These are phyloP conservation scores for Oncorhynchus mykiss DNA, from an alignment of 2,113 vertebrate genomes.

Conservation along the genomic window DNA sequence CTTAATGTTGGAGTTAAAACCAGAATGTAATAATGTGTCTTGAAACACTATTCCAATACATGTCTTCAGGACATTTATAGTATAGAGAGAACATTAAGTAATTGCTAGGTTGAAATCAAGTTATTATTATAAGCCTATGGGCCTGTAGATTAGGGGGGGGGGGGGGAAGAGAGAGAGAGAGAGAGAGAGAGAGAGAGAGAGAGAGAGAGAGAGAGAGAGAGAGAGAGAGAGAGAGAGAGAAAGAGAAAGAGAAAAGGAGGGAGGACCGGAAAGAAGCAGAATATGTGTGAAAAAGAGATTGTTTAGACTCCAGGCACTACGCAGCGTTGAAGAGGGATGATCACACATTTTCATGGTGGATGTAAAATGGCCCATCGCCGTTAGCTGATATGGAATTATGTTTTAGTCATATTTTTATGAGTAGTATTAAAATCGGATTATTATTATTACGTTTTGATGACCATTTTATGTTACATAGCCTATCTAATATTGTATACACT, in stretches of 20 bases:
- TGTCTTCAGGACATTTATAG: too few relatives aligned
- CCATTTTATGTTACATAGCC: too few relatives aligned
- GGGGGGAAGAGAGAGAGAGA: neutral
- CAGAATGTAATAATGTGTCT: too few relatives aligned
- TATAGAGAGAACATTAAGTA: too few relatives aligned
- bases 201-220: neutral
- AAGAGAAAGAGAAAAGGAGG: neutral
- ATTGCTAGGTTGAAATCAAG: too few relatives aligned
- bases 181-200: neutral
- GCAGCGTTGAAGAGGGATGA: conserved; percentile 19
- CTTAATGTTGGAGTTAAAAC: too few relatives aligned
- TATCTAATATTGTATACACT: conserved; percentile 4
- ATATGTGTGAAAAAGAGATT: neutral
- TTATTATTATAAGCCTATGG: too few relatives aligned
- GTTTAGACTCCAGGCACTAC: neutral
- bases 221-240: neutral
- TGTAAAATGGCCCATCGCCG: conserved; percentile 28
- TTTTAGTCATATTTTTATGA: neutral
- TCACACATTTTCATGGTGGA: conserved; percentile 38
- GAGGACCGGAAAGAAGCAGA: neutral
- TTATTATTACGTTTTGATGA: too few relatives aligned
- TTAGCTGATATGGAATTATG: conserved; percentile 16
- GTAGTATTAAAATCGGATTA: too few relatives aligned
- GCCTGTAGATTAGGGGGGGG: neutral
- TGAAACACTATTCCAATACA: too few relatives aligned